Evolutionary conservation across 2,888 invertebrate species (phyloP), one percentile per base, ranked within the genome.

Genomic region (Sphaerophoria rueppellii): DNA sequence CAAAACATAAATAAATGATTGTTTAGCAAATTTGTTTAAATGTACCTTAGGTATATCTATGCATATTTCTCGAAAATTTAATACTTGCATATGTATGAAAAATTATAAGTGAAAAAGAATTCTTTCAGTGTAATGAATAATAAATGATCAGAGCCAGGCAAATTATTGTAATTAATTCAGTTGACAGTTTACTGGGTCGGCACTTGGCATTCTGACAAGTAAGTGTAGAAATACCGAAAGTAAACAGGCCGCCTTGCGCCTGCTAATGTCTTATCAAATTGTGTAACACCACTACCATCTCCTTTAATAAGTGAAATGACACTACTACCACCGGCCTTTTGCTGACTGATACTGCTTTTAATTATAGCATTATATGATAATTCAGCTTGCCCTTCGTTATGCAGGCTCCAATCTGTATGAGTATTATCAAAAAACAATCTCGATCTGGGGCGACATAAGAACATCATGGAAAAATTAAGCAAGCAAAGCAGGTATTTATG

Each of bases 121-220:
- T 24, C 24, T 24, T 24, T 24, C 24, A 24, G 24, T 24, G 24
- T 24, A 24, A 24, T 24, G 24, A 43, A 5, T 43, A 69, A 40
- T 61, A 34, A 82, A 78, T 24, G 24, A 24, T 2, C 24, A 82
- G 78, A 79, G 74, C 52, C 82, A 48, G 65, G 82, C 77, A 72
- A 79, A 79, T 75, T 72, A 79, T 75, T 83, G 80, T 83, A 75
- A 83, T 83, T 83, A 83, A 83, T 80, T 80, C 80, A 80, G 80
- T 75, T 83, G 83, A 83, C 83, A 80, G 83, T 80, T 83, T 80
- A 75, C 74, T 83, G 55, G 83, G 83, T 80, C 35, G 50, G 48
- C 74, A 74, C 57, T 72, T 60, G 35, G 69, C 50, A 40, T 61
- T 55, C 48, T 82, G 73, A 74, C 69, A 70, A 69, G 60, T 60